A percentile compares a stretch with the other conserved stretches of the same genome.
These are phyloP conservation scores for Cecropterus lyciades DNA, from an alignment of 1,140 invertebrate genomes.

Conservation along the genomic window DNA sequence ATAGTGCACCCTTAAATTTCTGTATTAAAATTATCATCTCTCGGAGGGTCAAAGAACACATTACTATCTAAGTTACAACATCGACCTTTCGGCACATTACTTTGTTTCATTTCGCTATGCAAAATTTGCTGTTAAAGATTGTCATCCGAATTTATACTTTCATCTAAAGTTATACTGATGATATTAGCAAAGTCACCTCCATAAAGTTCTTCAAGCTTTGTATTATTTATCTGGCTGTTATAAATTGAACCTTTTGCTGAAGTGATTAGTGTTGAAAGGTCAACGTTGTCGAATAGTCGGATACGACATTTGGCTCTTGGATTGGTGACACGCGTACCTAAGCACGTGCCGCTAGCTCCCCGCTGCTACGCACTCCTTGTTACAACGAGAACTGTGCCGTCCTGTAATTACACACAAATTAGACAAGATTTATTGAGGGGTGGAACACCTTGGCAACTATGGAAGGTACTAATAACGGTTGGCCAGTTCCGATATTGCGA, in stretches of 20 bases:
- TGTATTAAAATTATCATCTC: constrained; percentile 77
- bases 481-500: constrained; percentile 78
- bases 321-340: constrained; percentile 58
- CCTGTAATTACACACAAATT: constrained; percentile 84
- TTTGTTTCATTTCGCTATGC: constrained; percentile 59
- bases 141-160: constrained; percentile 59
- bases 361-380: constrained; percentile 80
- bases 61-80: constrained; percentile 67
- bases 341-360: constrained; percentile 78
- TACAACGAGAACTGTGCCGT: constrained; percentile 76
- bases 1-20: constrained; percentile 71
- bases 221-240: constrained; percentile 27
- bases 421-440: constrained; percentile 84
- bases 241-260: constrained; percentile 38
- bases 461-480: constrained; percentile 81
- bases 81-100: constrained; percentile 69
- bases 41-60: constrained; percentile 73
- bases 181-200: constrained; percentile 55
- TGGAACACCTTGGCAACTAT: constrained; percentile 83
- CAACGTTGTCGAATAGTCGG: constrained; percentile 29
- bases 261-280: constrained; percentile 37
- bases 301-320: constrained; percentile 39
- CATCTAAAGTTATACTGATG: constrained; percentile 50
- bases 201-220: constrained; percentile 47
- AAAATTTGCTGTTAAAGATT: constrained; percentile 52